Evolutionary conservation across 2,113 vertebrate genomes (phyloP).

Genomic region (Cariama cristata): DNA sequence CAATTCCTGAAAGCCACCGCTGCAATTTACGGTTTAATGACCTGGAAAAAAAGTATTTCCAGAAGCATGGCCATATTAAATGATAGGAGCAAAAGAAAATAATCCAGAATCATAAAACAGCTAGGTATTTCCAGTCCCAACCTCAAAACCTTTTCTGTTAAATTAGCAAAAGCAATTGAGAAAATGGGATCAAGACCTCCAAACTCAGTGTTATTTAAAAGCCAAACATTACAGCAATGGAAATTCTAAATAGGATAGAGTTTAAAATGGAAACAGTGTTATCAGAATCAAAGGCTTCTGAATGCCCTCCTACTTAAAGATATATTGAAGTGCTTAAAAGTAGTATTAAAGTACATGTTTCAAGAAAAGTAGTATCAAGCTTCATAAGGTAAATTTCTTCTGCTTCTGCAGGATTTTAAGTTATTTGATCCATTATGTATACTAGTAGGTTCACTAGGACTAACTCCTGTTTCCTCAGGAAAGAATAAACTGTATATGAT

Average conservation of each 20-base stretch:
- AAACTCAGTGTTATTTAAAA: slow-evolving; percentile 21
- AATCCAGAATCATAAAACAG: neutral
- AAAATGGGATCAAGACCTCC: slow-evolving; percentile 39
- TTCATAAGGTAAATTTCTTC: neutral
- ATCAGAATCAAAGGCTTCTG: neutral
- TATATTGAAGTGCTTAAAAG: neutral
- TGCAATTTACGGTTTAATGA: neutral
- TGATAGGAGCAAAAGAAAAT: slow-evolving; percentile 1
- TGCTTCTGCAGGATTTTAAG: neutral
- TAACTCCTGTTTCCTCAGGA: neutral
- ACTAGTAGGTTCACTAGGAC: neutral
- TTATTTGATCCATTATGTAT: neutral
- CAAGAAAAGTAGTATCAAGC: neutral
- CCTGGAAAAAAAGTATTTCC: neutral
- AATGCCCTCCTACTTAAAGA: neutral
- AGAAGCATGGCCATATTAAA: neutral
- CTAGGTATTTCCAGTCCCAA: neutral
- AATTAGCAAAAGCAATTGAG: slow-evolving; percentile 20
- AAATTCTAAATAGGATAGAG: neutral
- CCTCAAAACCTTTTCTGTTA: neutral
- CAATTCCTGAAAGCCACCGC: neutral
- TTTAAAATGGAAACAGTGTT: slow-evolving; percentile 13
- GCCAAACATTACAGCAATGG: neutral
- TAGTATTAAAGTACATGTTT: neutral
- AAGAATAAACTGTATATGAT: neutral